Percentiles rank a stretch among this genome's conserved stretches.
Evolutionary conservation across 2,888 invertebrate genomes (phyloP).

Genomic region (Oasisia sp.): DNA sequence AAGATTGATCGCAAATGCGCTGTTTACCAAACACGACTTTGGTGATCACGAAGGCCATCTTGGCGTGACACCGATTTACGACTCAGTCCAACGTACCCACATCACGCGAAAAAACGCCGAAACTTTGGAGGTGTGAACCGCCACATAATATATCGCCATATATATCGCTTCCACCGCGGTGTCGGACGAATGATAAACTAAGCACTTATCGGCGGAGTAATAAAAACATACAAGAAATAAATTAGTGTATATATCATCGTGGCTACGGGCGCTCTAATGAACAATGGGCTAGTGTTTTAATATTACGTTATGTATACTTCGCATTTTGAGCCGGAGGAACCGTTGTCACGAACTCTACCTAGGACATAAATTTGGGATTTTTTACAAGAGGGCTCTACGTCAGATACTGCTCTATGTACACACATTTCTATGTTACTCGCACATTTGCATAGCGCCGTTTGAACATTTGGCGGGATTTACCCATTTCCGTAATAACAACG

Average conservation of each 20-base stretch:
- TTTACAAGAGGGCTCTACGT: not conserved
- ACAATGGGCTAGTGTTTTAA: not conserved
- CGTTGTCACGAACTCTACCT: not conserved
- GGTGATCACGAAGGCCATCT: not conserved
- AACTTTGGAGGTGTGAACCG: too few species aligned
- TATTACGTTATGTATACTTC: not conserved
- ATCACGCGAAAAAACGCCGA: too few species aligned
- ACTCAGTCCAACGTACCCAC: not conserved
- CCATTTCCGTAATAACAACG: not conserved
- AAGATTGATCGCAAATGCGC: not conserved
- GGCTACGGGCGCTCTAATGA: not conserved
- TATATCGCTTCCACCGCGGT: not conserved
- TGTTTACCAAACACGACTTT: not conserved
- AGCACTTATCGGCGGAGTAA: too few species aligned
- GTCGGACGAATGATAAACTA: not conserved
- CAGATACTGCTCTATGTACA: not conserved
- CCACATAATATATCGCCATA: not conserved
- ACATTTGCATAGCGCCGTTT: not conserved
- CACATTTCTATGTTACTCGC: not conserved
- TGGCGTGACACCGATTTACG: not conserved
- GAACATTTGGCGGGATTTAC: not conserved
- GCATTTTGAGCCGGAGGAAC: not conserved
- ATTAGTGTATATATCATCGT: not conserved
- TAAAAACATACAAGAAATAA: slow-evolving; percentile 12
- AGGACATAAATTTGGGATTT: not conserved